Evolutionary conservation across 2,797 vertebrate genomes (phyloP), one percentile per base, ranked within the genome.

Genomic region (Channallabes apus): DNA sequence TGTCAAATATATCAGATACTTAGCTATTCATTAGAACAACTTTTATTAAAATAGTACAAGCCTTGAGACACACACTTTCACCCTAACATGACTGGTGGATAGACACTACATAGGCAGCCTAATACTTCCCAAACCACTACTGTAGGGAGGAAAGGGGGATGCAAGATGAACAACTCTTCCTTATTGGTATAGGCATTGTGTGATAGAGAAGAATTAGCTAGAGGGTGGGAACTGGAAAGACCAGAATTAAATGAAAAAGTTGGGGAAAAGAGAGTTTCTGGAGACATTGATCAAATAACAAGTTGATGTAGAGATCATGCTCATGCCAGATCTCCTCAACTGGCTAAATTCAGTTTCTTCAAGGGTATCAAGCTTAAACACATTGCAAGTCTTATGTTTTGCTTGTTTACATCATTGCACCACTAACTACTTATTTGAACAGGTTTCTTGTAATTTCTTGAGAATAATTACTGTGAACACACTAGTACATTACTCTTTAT

Each of bases 391-490:
- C 27, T 58, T 32, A 75, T 27, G 22, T 82, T 67, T 75, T 85
- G 29, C 18, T 59, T 81, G 24, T 41, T 77, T 68, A 11, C 8
- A 29, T 67, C 18, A 75, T 76, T 82, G 75, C 51, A 35, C 62
- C 27, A 81, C 59, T 75, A 54, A 59, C 32, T 59, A 65, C 51
- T 65, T 29, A 32, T 68, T 51, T 76, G 32, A 82, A 65, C 68
- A 35, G 56, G 51, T 77, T 85, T 85, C 54, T 75, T 56, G 41
- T 75, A 29, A 81, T 75, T 69, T 81, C n/a, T 81, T 51, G 59
- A 65, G 61, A n/a, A 65, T 76, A 82, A 85, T 76, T 76, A 67
- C 22, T 41, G 61, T 76, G 71, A 85, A 85, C 41, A 71, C 67
- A 72, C 58, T 56, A 68, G 68, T 80, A 85, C 80, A 82, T 46